Percentiles rank a stretch among this genome's conserved stretches.
Evolutionary conservation across 2,113 vertebrate genomes (phyloP).

Genomic region (Ochotona curzoniae): DNA sequence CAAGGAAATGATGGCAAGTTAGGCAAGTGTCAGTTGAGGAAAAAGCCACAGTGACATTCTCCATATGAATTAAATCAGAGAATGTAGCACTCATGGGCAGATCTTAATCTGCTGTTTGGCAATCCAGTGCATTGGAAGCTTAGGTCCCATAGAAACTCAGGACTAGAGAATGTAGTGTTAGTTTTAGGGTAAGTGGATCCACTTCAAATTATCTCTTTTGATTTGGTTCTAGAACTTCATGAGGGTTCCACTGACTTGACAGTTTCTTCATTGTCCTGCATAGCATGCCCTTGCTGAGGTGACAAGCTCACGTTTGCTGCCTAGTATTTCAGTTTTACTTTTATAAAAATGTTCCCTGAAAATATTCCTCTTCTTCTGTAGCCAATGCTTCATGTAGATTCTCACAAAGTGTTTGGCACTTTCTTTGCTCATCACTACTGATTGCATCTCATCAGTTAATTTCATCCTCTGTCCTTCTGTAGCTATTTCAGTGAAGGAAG

Average conservation of each 20-base stretch:
- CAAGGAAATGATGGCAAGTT: background rate
- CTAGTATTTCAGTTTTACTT: background rate
- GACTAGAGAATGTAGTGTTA: background rate
- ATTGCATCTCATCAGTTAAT: background rate
- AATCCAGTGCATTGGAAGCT: background rate
- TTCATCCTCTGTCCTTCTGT: background rate
- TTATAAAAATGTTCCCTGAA: background rate
- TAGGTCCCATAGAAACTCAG: background rate
- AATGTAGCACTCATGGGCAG: background rate
- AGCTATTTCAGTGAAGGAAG: background rate
- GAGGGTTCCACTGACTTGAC: background rate
- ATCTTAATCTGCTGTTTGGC: background rate
- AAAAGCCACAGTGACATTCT: background rate
- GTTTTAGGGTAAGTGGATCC: background rate
- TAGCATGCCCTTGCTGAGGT: background rate
- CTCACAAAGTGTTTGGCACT: background rate
- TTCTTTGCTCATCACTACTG: background rate
- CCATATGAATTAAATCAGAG: background rate
- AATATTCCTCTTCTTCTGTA: constrained; percentile 8
- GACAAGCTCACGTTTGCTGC: background rate
- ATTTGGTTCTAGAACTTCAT: background rate
- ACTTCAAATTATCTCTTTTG: background rate
- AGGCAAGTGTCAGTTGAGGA: background rate
- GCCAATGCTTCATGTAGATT: background rate
- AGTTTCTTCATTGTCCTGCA: background rate